Evolutionary conservation across 2,797 vertebrate genomes (phyloP), one percentile per base, ranked within the genome.

Genomic region (Epinephelus malabaricus): DNA sequence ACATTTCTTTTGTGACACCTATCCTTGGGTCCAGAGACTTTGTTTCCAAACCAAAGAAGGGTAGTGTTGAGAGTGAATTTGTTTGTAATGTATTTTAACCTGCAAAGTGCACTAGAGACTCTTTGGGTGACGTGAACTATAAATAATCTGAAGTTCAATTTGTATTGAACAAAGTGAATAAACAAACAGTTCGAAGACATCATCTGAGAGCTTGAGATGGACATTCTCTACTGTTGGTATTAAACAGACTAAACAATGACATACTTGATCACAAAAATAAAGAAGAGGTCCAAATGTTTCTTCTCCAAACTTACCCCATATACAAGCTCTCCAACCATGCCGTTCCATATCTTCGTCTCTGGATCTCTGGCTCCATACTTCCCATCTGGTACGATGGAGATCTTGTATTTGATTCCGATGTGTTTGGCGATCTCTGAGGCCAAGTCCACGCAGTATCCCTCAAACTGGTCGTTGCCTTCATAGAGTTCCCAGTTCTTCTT

Each of bases 311-410:
- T 97, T 96, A 99, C 98, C 97, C 98, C 98, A 82, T 99, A 99
- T 76, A 99, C 98, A 85, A 99, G 98, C 91, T 99, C 98, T 93
- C 98, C 98, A 73, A 99, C 98, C 98, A 99, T 99, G 92, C 98
- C 98, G 85, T 99, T 99, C 98, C 98, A 99, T 92, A 99, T 99
- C 96, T 99, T 99, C 67, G 98, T 99, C 88, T 99, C 98, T 79
- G 98, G 96, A 90, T 99, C 98, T 89, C 98, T 96, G 92, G 98
- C 98, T 94, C 98, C 98, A 19, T 99, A 99, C 92, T 99, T 99
- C 88, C 98, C 98, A 86, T 99, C 98, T 43, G 97, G 97, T 66
- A 99, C 98, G 76, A 99, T 98, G 90, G 97, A 97, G 94, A 99
- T 98, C 96, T 99, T 99, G 95, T 99, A 99, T 92, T 99, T 99